Evolutionary conservation across 2,888 invertebrate genomes (phyloP), one percentile per base, ranked within the genome.

Genomic region (Agrenia bidenticulata): DNA sequence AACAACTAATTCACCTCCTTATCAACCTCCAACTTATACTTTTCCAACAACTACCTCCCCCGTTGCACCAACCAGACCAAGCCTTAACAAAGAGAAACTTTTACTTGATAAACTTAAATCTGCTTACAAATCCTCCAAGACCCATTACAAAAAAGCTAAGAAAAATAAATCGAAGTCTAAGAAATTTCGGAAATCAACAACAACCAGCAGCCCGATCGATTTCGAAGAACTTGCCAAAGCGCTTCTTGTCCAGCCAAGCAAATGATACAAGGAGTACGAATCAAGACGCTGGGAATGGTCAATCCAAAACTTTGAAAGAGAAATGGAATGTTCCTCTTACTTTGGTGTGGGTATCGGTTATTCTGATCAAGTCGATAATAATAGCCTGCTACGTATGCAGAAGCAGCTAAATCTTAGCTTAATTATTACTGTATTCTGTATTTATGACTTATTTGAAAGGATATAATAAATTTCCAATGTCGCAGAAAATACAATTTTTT

Each of bases 171-270:
- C 42, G 19, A 53, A 53, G n/a, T 9, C 11, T 15, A 64, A 63
- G 27, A 63, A 63, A 32, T 37, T 49, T 45, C 60, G 61, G 17
- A 2, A 37, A n/a, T 19, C 53, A 19, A 58, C 65, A 21, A 68
- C 70, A 54, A 65, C 70, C 19, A 56, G 54, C 2, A 63, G 59
- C 23, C 65, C 70, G 0, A 63, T 73, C 11, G 70, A 70, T 53
- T 73, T 69, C 51, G 67, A 69, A 37, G 45, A 37, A 26, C 61
- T 73, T 19, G 73, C 73, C 21, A 70, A 70, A 62, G 70, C 70
- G 17, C 58, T 73, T 5, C 61, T 70, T 19, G 26, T 65, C 5
- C 57, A 57, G 23, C 57, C 57, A 7, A 57, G 57, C 41, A 57
- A 57, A 41, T 57, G 21, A 41, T n/a, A n/a, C 5, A 27, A 27